These are phyloP conservation scores for Macaria liturata DNA, from an alignment of 2,888 invertebrate species.

Conservation along the genomic window DNA sequence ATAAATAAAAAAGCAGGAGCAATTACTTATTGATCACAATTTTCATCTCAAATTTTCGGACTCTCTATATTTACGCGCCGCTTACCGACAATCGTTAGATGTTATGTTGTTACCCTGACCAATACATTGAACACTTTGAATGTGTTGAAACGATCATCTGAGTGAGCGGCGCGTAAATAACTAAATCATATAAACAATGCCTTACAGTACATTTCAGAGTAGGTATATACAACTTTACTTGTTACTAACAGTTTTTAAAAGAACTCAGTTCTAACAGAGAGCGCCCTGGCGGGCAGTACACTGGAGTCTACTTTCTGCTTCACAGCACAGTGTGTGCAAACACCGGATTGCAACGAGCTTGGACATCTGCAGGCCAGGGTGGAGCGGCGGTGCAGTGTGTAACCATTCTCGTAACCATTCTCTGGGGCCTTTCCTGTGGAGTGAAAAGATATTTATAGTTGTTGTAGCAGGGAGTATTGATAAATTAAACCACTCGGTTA, in stretches of 20 bases:
- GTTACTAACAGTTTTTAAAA: neutral
- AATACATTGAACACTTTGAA: neutral
- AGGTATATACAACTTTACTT: neutral
- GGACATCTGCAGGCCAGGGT: slow-evolving; percentile 7
- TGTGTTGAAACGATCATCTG: neutral
- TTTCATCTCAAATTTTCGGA: too few relatives aligned
- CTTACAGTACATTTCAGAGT: neutral
- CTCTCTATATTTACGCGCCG: too few relatives aligned
- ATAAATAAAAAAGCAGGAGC: too few relatives aligned
- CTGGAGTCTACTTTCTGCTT: slow-evolving; percentile 1
- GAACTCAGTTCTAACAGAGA: slow-evolving; percentile 51
- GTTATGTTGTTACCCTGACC: too few relatives aligned
- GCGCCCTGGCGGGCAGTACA: slow-evolving; percentile 27
- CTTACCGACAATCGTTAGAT: too few relatives aligned
- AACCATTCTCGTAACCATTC: slow-evolving; percentile 1
- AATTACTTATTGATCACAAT: too few relatives aligned
- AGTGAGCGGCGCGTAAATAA: neutral
- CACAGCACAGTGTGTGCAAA: slow-evolving; percentile 1
- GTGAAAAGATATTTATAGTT: neutral
- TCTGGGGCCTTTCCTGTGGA: slow-evolving; percentile 4
- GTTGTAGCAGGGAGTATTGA: too few relatives aligned
- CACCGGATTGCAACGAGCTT: neutral
- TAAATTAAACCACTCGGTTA: too few relatives aligned
- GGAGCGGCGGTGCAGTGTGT: neutral
- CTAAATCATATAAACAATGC: too few relatives aligned